A percentile compares a stretch with the other conserved stretches of the same genome.
Conservation (phyloP, 30 jellyfish, hydroid and myxozoan genomes). For the Turritopsis dohrnii region DNA sequence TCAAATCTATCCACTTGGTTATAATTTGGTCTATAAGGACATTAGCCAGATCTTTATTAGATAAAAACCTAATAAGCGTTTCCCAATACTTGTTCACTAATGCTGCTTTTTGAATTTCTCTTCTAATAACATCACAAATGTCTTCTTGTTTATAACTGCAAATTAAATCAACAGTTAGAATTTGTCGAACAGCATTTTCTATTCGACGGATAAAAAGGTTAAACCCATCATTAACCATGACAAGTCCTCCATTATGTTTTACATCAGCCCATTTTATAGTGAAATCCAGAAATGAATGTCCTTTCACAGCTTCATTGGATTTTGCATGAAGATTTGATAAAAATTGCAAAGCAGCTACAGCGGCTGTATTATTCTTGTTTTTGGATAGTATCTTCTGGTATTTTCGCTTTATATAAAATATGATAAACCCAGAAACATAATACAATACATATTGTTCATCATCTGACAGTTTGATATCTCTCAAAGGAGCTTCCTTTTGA, state of each 20-base stretch:
- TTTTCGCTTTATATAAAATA: neutral
- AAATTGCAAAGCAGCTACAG: constrained; percentile 11
- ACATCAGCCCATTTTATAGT: constrained; percentile 19
- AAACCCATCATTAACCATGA: neutral
- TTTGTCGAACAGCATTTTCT: constrained; percentile 13
- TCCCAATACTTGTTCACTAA: constrained; percentile 6
- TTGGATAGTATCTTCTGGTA: neutral
- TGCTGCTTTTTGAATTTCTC: neutral
- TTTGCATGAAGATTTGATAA: neutral
- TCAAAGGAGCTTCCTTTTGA: constrained; percentile 8
- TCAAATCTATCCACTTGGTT: constrained; percentile 14
- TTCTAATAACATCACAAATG: neutral
- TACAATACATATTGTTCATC: constrained; percentile 19
- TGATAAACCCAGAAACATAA: constrained; percentile 17
- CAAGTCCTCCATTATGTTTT: constrained; percentile 6
- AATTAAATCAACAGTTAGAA: neutral
- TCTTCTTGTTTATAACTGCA: neutral
- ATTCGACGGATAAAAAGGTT: constrained; percentile 15
- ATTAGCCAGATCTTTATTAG: neutral
- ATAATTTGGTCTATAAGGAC: constrained; percentile 1
- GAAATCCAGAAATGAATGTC: neutral
- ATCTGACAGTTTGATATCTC: constrained; percentile 1
- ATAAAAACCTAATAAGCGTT: neutral
- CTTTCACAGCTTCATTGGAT: neutral
- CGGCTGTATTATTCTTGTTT: constrained; percentile 10